Percentiles rank a stretch among this genome's conserved stretches.
These are phyloP conservation scores for Mus spicilegus DNA, from an alignment of 2,113 vertebrate species.

Conservation along the genomic window DNA sequence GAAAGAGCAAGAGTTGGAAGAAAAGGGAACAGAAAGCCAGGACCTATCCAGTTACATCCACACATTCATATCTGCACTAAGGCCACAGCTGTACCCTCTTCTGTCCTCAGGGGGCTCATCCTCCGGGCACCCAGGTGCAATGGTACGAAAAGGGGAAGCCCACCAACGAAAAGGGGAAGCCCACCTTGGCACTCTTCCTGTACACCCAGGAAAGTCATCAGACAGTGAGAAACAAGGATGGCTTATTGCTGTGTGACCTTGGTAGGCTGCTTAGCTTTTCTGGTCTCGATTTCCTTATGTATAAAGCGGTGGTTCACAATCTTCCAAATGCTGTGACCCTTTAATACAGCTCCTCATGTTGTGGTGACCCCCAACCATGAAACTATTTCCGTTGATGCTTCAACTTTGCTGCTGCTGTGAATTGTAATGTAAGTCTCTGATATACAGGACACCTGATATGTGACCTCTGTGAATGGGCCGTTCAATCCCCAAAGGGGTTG, in stretches of 20 bases:
- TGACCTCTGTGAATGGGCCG: background rate
- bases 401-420: background rate
- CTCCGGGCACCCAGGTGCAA: accelerated
- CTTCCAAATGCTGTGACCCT: background rate
- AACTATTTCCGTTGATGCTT: background rate
- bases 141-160: background rate
- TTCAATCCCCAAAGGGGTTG: background rate
- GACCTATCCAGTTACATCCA: accelerated
- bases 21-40: background rate
- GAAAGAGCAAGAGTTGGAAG: background rate
- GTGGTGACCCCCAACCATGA: background rate
- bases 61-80: accelerated
- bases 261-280: background rate
- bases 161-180: background rate
- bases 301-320: background rate
- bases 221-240: background rate
- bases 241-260: background rate
- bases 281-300: background rate
- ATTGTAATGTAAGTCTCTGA: background rate
- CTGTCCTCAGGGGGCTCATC: background rate
- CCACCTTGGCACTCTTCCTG: accelerated
- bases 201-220: background rate
- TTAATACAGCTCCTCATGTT: background rate
- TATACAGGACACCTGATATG: background rate
- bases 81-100: accelerated